These are phyloP conservation scores for Kryptolebias marmoratus DNA, from an alignment of 2,113 vertebrate species.

Conservation along the genomic window DNA sequence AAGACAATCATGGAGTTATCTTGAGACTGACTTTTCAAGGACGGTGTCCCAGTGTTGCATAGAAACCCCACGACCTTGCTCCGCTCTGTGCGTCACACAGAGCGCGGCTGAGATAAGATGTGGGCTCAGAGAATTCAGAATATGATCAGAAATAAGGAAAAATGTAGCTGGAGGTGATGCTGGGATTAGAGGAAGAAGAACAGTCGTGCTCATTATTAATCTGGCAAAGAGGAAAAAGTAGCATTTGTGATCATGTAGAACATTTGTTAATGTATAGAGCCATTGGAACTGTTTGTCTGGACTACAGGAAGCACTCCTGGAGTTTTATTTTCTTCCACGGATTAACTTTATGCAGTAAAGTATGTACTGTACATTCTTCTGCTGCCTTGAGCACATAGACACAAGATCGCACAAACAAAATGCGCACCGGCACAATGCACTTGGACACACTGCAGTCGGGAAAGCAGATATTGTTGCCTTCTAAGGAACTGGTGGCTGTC, in stretches of 20 bases:
- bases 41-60: constrained; percentile 32
- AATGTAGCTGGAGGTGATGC: constrained; percentile 33
- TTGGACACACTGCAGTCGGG: constrained; percentile 27
- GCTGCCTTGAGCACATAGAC: background rate
- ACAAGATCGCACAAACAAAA: constrained; percentile 13
- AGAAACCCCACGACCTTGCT: constrained; percentile 54
- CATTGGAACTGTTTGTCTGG: background rate
- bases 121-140: constrained; percentile 48
- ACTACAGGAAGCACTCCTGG: background rate
- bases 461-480: constrained; percentile 52
- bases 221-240: background rate
- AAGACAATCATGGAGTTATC: constrained; percentile 12
- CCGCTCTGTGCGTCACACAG: constrained; percentile 55
- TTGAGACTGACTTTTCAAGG: constrained; percentile 8
- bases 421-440: constrained; percentile 3
- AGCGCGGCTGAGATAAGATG: constrained; percentile 55
- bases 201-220: constrained; percentile 10
- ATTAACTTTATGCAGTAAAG: too few species aligned
- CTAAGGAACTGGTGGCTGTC: constrained; percentile 57
- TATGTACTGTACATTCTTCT: constrained; percentile 3
- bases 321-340: background rate
- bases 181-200: constrained; percentile 32
- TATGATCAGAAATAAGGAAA: constrained; percentile 46
- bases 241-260: background rate
- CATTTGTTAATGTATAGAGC: background rate